Evolutionary conservation across 2,113 vertebrate species (phyloP), one percentile per base, ranked within the genome.

Genomic region (Hippopotamus amphibius): DNA sequence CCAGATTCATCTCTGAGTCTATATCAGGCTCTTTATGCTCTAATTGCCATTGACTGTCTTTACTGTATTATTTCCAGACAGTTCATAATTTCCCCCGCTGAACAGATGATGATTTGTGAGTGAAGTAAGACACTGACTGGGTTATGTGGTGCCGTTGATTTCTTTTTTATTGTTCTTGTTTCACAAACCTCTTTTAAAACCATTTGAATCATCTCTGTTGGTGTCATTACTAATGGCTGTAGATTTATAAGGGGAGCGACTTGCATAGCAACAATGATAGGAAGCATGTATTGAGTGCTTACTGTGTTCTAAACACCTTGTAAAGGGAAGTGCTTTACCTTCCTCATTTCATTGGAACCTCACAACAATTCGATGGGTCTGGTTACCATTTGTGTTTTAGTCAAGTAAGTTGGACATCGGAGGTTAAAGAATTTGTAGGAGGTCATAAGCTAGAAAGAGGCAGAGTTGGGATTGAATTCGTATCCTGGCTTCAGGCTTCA

Each of bases 21-120:
- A 76, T 94, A 92, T 97, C 84, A 96, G 87, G 96, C 90, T 96
- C 94, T 97, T 97, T 93, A 93, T 6, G 7, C 81, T 96, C 13
- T 97, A 98, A 98, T 98, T 98, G 97, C 96, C 98, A 97, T 80
- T 96, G 96, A 93, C 50, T 2, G 26, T 93, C 96, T 98, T 98
- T 95, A 96, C 97, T 98, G 76, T 96, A 90, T 98, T 98, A 98
- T 98, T 98, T 98, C 97, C 81, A 92, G 98, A 95, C 2, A 37
- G 96, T 98, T 97, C 97, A 93, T 98, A 97, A 98, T 98, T 98
- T 98, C 92, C 86, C n/a, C 50, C 21, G 85, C 81, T 96, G 97
- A 97, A 96, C 82, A 97, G 98, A 98, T 94, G 96, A 96, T 97
- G 98, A 98, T 98, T 96, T 98, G 97, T 96, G 96, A 97, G 88